Conservation (phyloP, 2,113 vertebrate genomes). For the Chaenogobius annularis region DNA sequence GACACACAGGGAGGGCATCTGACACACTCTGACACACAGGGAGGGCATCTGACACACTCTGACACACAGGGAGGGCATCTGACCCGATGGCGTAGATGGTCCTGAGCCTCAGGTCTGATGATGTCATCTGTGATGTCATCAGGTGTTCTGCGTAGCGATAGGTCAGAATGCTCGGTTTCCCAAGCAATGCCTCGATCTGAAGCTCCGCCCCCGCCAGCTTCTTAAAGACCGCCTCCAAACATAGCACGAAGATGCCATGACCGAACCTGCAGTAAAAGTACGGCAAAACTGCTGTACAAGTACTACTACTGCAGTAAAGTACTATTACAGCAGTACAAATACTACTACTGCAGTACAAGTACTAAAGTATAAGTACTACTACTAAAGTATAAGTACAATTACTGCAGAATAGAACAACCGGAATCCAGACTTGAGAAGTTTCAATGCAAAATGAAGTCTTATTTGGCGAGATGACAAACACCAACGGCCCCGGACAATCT, state of each 20-base stretch:
- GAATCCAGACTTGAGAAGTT: no score
- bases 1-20: no score
- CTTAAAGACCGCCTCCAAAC: constrained; percentile 88
- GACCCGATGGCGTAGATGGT: constrained; percentile 88
- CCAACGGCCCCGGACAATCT: no score
- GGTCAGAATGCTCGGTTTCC: constrained; percentile 86
- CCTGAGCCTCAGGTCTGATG: constrained; percentile 56
- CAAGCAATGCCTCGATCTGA: constrained; percentile 83
- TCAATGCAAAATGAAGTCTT: no score
- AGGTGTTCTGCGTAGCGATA: constrained; percentile 83
- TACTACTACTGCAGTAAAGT: background rate
- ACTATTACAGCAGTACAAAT: background rate
- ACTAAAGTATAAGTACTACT: no score
- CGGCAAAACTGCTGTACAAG: background rate
- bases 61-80: constrained; percentile 12
- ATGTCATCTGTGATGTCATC: constrained; percentile 65
- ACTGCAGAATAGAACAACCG: no score
- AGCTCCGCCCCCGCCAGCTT: constrained; percentile 86
- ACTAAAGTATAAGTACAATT: background rate
- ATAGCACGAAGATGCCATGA: constrained; percentile 88
- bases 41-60: no score
- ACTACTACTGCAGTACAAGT: background rate
- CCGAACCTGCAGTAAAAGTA: constrained; percentile 75
- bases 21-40: no score
- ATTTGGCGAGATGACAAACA: no score